phyloP scores from a whole-genome alignment of 2,113 vertebrate genomes.

The Vulpes vulpes region DNA sequence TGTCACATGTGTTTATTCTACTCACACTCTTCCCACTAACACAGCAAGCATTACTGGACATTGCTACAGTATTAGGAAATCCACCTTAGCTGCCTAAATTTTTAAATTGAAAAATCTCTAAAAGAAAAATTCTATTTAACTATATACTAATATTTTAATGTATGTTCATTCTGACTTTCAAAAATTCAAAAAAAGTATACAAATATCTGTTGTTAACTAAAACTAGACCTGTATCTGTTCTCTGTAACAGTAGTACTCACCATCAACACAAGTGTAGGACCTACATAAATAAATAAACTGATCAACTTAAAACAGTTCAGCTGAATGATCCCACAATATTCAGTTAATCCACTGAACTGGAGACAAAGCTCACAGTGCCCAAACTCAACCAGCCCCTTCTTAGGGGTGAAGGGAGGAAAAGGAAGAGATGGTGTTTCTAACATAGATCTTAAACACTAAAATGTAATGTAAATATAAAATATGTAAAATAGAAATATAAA shows the following conservation, averaged over 20 bases:
- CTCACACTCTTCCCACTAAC: not conserved
- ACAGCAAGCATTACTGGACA: constrained; percentile 7
- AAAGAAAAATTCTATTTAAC: constrained; percentile 11
- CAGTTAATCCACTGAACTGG: not conserved
- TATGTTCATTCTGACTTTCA: not conserved
- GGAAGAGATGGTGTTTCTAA: not conserved
- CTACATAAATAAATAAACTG: constrained; percentile 9
- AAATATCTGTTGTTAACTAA: constrained; percentile 31
- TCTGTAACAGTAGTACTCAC: not conserved
- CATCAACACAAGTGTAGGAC: constrained; percentile 11
- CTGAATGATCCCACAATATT: not conserved
- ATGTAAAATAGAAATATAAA: constrained; percentile 33
- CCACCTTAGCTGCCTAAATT: not conserved
- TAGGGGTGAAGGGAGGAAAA: not conserved
- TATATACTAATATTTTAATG: constrained; percentile 53
- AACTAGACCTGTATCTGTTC: not conserved
- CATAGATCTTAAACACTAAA: not conserved
- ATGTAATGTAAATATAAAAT: constrained; percentile 21
- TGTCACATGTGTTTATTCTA: not conserved
- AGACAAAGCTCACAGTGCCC: not conserved
- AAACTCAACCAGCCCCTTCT: not conserved
- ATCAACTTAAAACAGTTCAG: not conserved
- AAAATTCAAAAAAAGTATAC: constrained; percentile 25
- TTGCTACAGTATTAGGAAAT: not conserved
- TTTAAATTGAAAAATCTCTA: constrained; percentile 51